These are phyloP conservation scores for Cataglyphis cursor DNA, from an alignment of 2,888 invertebrate genomes.

Conservation along the genomic window DNA sequence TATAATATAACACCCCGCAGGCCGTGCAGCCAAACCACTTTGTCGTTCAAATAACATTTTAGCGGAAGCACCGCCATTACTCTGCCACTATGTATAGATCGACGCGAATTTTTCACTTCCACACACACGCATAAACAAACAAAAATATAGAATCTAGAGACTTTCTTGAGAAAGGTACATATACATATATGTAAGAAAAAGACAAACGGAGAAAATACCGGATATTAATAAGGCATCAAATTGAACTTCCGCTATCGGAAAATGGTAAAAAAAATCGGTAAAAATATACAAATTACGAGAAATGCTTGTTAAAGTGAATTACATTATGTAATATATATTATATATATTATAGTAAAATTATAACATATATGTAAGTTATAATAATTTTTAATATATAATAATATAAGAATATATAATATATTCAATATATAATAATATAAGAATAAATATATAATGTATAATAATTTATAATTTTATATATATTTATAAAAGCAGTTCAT, in stretches of 20 bases:
- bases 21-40: slow-evolving; percentile 54
- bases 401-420: too few relatives aligned
- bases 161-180: slow-evolving; percentile 4
- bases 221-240: neutral
- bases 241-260: neutral
- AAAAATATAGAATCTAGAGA: slow-evolving; percentile 32
- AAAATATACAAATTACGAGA: neutral
- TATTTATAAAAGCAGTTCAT: neutral
- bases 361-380: too few relatives aligned
- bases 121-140: slow-evolving; percentile 26
- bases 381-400: too few relatives aligned
- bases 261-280: neutral
- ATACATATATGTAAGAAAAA: neutral
- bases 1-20: slow-evolving; percentile 61
- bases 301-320: slow-evolving; percentile 8
- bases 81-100: slow-evolving; percentile 12
- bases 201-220: neutral
- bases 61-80: slow-evolving; percentile 54
- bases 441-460: neutral
- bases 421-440: too few relatives aligned
- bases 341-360: neutral
- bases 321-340: slow-evolving; percentile 2
- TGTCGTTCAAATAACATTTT: slow-evolving; percentile 67
- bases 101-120: slow-evolving; percentile 45
- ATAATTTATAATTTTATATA: slow-evolving; percentile 22